Percentiles rank a stretch among this genome's conserved stretches.
Conservation (phyloP, 2,797 vertebrate species). For the Trematomus bernacchii region DNA sequence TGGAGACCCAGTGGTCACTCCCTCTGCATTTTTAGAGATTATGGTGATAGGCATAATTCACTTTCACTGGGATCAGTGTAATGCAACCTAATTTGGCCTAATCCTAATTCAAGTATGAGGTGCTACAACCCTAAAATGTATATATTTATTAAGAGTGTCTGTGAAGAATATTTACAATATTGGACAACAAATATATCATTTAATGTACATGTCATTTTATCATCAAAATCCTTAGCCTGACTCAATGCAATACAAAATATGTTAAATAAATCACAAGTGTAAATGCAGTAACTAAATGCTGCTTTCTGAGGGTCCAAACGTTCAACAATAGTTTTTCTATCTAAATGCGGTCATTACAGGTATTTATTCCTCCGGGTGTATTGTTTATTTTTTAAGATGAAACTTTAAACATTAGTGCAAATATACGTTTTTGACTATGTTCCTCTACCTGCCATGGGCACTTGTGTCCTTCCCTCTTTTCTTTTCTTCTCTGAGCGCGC, state of each 20-base stretch:
- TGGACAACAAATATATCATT: not conserved
- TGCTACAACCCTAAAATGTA: conserved; percentile 2
- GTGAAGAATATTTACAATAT: not conserved
- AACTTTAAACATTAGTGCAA: not conserved
- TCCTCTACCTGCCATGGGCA: conserved; percentile 72
- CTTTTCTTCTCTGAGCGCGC: conserved; percentile 46
- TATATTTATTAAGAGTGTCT: conserved; percentile 8
- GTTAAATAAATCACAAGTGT: not conserved
- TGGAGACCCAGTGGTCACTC: conserved; percentile 82
- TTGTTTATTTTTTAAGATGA: not conserved
- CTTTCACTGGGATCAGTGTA: conserved; percentile 63
- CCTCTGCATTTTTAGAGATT: conserved; percentile 72
- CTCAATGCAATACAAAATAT: not conserved
- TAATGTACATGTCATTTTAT: not conserved
- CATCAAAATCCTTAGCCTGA: not conserved
- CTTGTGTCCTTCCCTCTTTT: conserved; percentile 49
- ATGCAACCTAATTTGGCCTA: conserved; percentile 67
- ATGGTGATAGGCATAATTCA: conserved; percentile 58
- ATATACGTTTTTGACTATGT: conserved; percentile 43
- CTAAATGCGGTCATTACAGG: not conserved
- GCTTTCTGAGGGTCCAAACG: not conserved
- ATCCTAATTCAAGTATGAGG: conserved; percentile 50
- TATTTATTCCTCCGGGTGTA: not conserved
- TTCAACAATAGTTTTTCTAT: not conserved
- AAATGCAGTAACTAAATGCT: not conserved